These are phyloP conservation scores for Bilobella aurantiaca DNA, from an alignment of 1,140 invertebrate species.

Conservation along the genomic window DNA sequence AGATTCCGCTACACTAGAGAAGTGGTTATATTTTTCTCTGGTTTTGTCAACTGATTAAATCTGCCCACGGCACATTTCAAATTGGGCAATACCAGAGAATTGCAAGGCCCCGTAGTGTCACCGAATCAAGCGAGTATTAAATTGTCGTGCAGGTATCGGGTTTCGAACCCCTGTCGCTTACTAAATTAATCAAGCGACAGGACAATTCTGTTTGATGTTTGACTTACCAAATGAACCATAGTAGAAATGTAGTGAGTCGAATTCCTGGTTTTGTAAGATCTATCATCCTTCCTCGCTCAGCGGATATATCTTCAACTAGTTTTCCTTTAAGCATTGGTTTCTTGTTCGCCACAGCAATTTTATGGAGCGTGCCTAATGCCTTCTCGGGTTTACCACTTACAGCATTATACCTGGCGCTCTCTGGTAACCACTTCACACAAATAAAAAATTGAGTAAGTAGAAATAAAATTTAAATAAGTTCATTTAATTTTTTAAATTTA, in stretches of 20 bases:
- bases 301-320: slow-evolving; percentile 57
- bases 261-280: slow-evolving; percentile 71
- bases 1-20: too few species aligned
- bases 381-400: slow-evolving; percentile 72
- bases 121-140: too few species aligned
- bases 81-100: too few species aligned
- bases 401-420: slow-evolving; percentile 81
- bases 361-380: slow-evolving; percentile 70
- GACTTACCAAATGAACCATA: slow-evolving; percentile 88
- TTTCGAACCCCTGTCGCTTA: too few species aligned
- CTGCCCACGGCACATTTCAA: too few species aligned
- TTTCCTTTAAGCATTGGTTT: slow-evolving; percentile 77
- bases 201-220: too few species aligned
- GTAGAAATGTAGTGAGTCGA: slow-evolving; percentile 66
- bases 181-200: not conserved
- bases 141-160: too few species aligned
- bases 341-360: slow-evolving; percentile 77
- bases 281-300: slow-evolving; percentile 55
- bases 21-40: too few species aligned
- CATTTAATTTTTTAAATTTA: too few species aligned
- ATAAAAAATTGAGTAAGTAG: slow-evolving; percentile 77
- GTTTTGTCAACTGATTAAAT: too few species aligned
- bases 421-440: slow-evolving; percentile 87
- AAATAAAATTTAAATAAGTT: too few species aligned
- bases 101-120: too few species aligned